Percentiles rank a stretch among this genome's conserved stretches.
These are phyloP conservation scores for Gambusia yucatana DNA, from an alignment of 2,797 vertebrate genomes.

Conservation along the genomic window DNA sequence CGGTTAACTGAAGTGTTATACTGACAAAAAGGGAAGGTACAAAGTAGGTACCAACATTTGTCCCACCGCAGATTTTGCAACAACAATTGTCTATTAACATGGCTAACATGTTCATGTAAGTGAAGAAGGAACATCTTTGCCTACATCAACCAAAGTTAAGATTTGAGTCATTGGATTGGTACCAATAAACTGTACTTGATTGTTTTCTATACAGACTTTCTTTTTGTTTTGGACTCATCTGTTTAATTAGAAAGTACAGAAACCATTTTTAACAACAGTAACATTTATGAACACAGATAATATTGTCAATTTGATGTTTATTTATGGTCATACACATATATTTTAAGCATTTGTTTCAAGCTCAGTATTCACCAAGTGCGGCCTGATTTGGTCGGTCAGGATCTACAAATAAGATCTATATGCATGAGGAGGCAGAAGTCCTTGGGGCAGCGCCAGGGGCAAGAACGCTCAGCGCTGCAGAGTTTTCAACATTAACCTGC, in stretches of 20 bases:
- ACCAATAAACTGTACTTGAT: not conserved
- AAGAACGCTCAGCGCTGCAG: constrained; percentile 19
- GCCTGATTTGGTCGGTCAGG: constrained; percentile 30
- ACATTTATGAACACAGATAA: not conserved
- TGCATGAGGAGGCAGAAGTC: constrained; percentile 45
- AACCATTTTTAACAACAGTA: not conserved
- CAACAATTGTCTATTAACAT: not conserved
- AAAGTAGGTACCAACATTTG: not conserved
- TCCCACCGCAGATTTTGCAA: not conserved
- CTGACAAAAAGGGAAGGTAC: not conserved
- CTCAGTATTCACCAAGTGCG: not conserved
- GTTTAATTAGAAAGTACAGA: not conserved
- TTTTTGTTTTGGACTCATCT: not conserved
- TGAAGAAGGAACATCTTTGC: not conserved
- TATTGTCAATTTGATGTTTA: not conserved
- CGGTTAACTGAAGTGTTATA: too few relatives aligned
- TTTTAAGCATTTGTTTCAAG: not conserved
- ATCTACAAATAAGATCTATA: constrained; percentile 42
- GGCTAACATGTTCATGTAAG: not conserved
- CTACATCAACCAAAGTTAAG: not conserved
- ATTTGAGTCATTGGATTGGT: not conserved
- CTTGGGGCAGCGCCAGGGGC: constrained; percentile 50
- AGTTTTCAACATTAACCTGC: constrained; percentile 45
- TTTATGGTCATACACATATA: not conserved
- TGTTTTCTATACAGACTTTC: not conserved